Conservation (phyloP, 2,888 invertebrate species). For the Fissipunctia ypsillon region DNA sequence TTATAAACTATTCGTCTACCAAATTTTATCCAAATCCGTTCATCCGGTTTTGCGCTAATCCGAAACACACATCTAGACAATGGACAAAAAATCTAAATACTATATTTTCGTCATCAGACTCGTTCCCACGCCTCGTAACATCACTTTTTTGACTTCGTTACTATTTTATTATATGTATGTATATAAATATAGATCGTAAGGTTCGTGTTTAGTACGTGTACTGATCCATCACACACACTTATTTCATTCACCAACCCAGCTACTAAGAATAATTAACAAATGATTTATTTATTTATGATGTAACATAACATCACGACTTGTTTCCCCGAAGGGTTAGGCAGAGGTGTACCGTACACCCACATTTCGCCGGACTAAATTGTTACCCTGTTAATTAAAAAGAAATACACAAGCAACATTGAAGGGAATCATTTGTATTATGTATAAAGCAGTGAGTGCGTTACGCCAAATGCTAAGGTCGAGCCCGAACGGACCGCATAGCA, state of each 20-base stretch:
- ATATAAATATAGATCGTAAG: too few species aligned
- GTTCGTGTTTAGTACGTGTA: background rate
- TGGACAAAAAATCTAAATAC: too few species aligned
- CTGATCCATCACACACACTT: background rate
- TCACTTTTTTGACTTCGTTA: too few species aligned
- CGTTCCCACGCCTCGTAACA: too few species aligned
- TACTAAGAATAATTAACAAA: background rate
- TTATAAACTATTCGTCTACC: too few species aligned
- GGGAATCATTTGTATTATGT: conserved; percentile 38
- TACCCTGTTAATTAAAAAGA: background rate
- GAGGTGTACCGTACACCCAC: background rate
- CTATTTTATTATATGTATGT: too few species aligned
- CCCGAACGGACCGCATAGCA: conserved; percentile 76
- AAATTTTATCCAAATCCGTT: too few species aligned
- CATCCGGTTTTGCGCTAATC: too few species aligned
- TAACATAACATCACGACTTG: background rate
- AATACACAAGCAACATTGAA: conserved; percentile 19
- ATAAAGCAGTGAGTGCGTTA: conserved; percentile 45
- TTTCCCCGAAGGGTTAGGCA: background rate
- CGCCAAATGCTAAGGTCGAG: conserved; percentile 84
- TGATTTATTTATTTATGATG: too few species aligned
- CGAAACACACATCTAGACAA: too few species aligned
- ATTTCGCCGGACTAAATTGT: background rate
- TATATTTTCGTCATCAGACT: too few species aligned
- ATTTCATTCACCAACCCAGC: background rate